Conservation (phyloP, 2,113 vertebrate species). For the Seriola quinqueradiata region DNA sequence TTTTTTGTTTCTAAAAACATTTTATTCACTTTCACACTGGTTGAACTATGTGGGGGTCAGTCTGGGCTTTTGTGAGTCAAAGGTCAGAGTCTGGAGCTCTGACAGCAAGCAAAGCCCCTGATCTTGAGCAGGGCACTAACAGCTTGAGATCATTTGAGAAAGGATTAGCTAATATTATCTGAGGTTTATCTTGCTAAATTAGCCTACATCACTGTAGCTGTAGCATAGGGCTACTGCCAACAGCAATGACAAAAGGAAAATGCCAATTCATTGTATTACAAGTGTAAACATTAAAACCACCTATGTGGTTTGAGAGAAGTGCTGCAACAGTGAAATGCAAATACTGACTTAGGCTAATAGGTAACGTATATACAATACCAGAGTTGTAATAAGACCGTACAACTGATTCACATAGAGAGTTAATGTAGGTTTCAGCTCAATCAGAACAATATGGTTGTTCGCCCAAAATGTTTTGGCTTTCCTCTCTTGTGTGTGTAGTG, state of each 20-base stretch:
- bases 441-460: neutral
- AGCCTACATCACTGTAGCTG: conserved; percentile 42
- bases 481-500: neutral
- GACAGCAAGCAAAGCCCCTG: conserved; percentile 52
- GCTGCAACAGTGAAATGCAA: conserved; percentile 4
- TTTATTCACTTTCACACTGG: neutral
- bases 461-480: neutral
- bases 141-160: conserved; percentile 69
- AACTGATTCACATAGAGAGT: neutral
- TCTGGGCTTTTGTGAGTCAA: conserved; percentile 9
- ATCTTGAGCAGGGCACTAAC: conserved; percentile 39
- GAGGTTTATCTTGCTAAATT: conserved; percentile 67
- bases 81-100: conserved; percentile 9
- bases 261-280: neutral
- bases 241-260: conserved; percentile 3
- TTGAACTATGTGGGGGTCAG: neutral
- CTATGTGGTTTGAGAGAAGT: neutral
- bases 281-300: neutral
- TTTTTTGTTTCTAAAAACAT: neutral
- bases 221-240: neutral
- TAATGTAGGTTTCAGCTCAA: neutral
- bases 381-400: neutral
- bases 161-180: conserved; percentile 78
- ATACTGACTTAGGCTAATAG: neutral
- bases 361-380: neutral